A percentile compares a stretch with the other conserved stretches of the same genome.
phyloP scores from a whole-genome alignment of 2,797 vertebrate genomes.

The Lindbergichthys nudifrons region DNA sequence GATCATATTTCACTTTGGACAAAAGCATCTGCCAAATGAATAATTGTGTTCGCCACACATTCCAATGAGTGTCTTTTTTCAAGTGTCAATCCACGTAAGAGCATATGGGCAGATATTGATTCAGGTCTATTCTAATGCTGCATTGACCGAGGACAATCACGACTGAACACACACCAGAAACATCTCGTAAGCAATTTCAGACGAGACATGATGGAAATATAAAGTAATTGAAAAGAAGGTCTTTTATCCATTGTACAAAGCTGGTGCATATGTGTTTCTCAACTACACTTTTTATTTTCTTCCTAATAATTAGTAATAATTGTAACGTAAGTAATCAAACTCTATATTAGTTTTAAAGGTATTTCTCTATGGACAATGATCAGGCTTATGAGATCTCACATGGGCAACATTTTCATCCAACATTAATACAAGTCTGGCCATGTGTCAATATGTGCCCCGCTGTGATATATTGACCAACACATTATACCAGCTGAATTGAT shows the following conservation, averaged over 20 bases:
- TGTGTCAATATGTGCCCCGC: accelerated
- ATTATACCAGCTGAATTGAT: neutral
- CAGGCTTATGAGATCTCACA: neutral
- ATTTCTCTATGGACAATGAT: neutral
- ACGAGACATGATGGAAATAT: constrained; percentile 6
- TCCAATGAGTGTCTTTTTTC: neutral
- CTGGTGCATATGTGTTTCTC: neutral
- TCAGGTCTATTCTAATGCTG: neutral
- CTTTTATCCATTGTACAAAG: too few species aligned
- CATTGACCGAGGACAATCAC: neutral
- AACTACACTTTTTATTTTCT: neutral
- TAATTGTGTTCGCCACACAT: neutral
- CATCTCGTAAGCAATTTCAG: neutral
- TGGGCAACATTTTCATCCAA: neutral
- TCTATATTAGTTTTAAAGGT: neutral
- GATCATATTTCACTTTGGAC: neutral
- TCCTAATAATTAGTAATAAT: neutral
- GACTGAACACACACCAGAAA: neutral
- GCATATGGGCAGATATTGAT: neutral
- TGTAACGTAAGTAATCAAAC: neutral
- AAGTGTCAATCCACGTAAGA: neutral
- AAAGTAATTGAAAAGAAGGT: constrained; percentile 3
- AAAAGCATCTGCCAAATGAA: neutral
- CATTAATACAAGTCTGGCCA: constrained; percentile 7
- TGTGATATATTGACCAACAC: neutral